A percentile compares a stretch with the other conserved stretches of the same genome.
phyloP scores from a whole-genome alignment of 2,888 invertebrate genomes.

The Nesidiocoris tenuis region DNA sequence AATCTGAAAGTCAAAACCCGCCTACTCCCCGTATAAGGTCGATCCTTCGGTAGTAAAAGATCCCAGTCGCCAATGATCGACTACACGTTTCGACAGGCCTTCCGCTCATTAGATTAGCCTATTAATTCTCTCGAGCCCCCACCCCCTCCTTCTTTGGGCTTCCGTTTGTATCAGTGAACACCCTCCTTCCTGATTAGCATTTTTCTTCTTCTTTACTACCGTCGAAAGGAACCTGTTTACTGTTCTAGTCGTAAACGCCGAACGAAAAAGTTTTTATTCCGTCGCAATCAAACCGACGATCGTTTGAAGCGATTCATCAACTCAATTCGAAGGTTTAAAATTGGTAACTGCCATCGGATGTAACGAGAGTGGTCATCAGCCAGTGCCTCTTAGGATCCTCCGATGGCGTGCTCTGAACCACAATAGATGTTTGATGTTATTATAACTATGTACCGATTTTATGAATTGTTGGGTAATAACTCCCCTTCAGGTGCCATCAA shows the following conservation, averaged over 20 bases:
- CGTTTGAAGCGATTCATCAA: neutral
- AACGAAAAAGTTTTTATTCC: slow-evolving; percentile 23
- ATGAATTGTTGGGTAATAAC: no score
- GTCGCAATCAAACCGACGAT: slow-evolving; percentile 9
- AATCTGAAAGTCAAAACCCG: slow-evolving; percentile 39
- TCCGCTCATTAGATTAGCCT: slow-evolving; percentile 40
- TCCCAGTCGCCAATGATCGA: slow-evolving; percentile 30
- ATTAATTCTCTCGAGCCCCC: slow-evolving; percentile 22
- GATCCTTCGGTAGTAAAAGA: slow-evolving; percentile 22
- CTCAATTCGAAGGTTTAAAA: neutral
- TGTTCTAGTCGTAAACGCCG: slow-evolving; percentile 15
- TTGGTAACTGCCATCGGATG: neutral
- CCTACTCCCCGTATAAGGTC: neutral
- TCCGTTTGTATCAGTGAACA: slow-evolving; percentile 23
- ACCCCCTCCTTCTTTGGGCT: slow-evolving; percentile 14
- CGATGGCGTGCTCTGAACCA: no score
- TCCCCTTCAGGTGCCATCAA: no score
- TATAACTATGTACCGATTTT: no score
- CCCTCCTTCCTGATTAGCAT: slow-evolving; percentile 29
- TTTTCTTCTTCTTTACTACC: slow-evolving; percentile 25
- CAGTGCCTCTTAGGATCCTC: no score
- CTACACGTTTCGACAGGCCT: slow-evolving; percentile 5
- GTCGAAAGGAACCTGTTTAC: slow-evolving; percentile 35
- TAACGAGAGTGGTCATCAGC: no score
- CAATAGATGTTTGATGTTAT: no score